These are phyloP conservation scores for Cenopis cana DNA, from an alignment of 2,888 invertebrate genomes.

Conservation along the genomic window DNA sequence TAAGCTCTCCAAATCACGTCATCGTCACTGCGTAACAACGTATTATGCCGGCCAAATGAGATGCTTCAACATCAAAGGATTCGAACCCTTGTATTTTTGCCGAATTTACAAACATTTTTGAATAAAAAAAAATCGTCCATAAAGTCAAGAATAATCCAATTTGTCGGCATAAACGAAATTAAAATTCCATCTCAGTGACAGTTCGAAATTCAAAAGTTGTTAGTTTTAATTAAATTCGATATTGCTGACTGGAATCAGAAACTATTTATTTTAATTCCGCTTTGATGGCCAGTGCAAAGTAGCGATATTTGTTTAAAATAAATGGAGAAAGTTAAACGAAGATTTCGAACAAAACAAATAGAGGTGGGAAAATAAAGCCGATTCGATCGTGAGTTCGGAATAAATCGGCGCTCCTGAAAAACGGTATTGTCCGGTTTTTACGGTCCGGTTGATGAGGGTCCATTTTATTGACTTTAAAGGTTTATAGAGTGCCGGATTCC, in stretches of 20 bases:
- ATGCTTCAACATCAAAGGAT: conserved; percentile 36
- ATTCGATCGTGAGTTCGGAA: conserved; percentile 45
- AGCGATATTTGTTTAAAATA: neutral
- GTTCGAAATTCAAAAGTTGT: conserved; percentile 30
- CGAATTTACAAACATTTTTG: conserved; percentile 28
- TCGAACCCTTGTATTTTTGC: conserved; percentile 36
- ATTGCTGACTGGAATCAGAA: neutral
- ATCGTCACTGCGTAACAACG: conserved; percentile 28
- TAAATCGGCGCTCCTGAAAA: conserved; percentile 53
- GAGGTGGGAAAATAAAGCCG: conserved; percentile 43
- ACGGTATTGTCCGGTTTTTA: conserved; percentile 69
- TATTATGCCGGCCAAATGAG: conserved; percentile 36
- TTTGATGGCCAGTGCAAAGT: neutral
- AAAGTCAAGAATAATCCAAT: conserved; percentile 32
- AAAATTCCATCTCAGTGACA: conserved; percentile 29
- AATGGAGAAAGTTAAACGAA: conserved; percentile 22
- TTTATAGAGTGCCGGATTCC: conserved; percentile 72
- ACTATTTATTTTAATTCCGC: conserved; percentile 6
- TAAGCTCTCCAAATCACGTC: conserved; percentile 15
- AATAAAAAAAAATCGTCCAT: conserved; percentile 28
- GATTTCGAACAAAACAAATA: conserved; percentile 43
- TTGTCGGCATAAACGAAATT: conserved; percentile 21
- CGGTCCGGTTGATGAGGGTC: conserved; percentile 66
- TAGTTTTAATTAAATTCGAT: neutral
- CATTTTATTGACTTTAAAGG: conserved; percentile 76